Evolutionary conservation across 2,797 vertebrate genomes (phyloP).

Genomic region (Coluber constrictor): DNA sequence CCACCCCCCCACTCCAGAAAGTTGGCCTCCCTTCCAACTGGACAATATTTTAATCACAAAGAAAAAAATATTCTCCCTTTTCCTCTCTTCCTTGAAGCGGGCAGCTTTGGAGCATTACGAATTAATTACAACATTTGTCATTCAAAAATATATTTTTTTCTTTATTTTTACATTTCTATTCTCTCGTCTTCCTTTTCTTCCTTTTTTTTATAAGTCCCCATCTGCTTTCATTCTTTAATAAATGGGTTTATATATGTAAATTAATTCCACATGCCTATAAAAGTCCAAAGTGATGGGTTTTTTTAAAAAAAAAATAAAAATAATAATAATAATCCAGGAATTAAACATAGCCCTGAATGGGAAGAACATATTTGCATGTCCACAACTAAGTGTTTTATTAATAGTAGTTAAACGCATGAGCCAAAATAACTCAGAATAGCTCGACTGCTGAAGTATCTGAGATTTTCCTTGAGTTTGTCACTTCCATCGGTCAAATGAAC

Average conservation of each 20-base stretch:
- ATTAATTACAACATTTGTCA: neutral
- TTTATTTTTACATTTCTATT: conserved; percentile 16
- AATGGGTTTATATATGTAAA: conserved; percentile 53
- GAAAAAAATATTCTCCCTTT: neutral
- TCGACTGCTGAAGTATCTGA: conserved; percentile 20
- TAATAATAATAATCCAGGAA: conserved; percentile 21
- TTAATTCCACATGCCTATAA: conserved; percentile 52
- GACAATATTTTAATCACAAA: neutral
- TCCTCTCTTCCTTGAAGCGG: neutral
- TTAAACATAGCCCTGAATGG: conserved; percentile 43
- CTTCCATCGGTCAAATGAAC: conserved; percentile 32
- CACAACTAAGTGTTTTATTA: conserved; percentile 32
- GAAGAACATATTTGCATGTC: conserved; percentile 31
- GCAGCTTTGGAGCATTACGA: neutral
- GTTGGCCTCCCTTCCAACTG: neutral
- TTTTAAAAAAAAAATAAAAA: conserved; percentile 33
- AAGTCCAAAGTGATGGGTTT: conserved; percentile 4
- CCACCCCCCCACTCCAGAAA: neutral
- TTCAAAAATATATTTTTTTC: neutral
- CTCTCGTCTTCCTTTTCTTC: conserved; percentile 35
- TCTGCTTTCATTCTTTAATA: conserved; percentile 45
- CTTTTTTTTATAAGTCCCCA: conserved; percentile 37
- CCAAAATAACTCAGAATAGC: conserved; percentile 42
- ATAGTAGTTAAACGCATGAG: conserved; percentile 41
- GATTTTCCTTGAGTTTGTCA: conserved; percentile 20